phyloP scores from a whole-genome alignment of 2,113 vertebrate genomes.

The Passer montanus region DNA sequence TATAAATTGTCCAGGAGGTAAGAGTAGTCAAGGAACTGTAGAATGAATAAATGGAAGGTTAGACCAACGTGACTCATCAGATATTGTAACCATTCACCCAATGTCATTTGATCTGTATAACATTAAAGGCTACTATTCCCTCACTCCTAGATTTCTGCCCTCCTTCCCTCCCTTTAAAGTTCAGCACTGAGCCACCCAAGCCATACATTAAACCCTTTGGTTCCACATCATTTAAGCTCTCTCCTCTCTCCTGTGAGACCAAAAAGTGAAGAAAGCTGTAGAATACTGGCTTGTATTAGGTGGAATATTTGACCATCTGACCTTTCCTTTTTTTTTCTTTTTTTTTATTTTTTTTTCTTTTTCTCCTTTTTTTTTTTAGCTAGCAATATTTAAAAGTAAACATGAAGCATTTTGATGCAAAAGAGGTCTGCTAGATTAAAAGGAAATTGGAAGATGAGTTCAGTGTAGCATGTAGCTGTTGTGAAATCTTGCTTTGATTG shows the following conservation, averaged over 20 bases:
- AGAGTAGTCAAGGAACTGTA: slow-evolving; percentile 8
- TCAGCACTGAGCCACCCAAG: slow-evolving; percentile 12
- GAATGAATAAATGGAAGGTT: slow-evolving; percentile 43
- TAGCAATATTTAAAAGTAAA: slow-evolving; percentile 53
- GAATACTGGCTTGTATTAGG: not conserved
- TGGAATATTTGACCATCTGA: not conserved
- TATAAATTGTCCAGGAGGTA: slow-evolving; percentile 46
- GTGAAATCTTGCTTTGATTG: slow-evolving; percentile 64
- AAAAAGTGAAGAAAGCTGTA: not conserved
- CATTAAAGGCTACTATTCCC: not conserved
- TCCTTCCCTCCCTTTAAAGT: slow-evolving; percentile 27
- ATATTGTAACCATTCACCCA: slow-evolving; percentile 27
- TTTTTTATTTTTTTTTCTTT: not conserved
- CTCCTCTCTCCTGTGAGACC: not conserved
- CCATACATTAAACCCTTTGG: slow-evolving; percentile 44
- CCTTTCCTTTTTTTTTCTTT: not conserved
- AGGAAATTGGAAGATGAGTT: slow-evolving; percentile 44
- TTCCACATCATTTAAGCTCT: slow-evolving; percentile 18
- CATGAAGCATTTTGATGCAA: not conserved
- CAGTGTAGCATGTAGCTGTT: not conserved
- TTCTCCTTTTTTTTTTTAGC: not conserved
- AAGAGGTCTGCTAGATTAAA: slow-evolving; percentile 37
- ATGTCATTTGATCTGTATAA: slow-evolving; percentile 37
- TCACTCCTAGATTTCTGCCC: slow-evolving; percentile 3
- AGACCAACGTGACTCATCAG: slow-evolving; percentile 35